Base-by-base conservation (phyloP, 1,140 invertebrate species). In the Drepana arcuata region DNA sequence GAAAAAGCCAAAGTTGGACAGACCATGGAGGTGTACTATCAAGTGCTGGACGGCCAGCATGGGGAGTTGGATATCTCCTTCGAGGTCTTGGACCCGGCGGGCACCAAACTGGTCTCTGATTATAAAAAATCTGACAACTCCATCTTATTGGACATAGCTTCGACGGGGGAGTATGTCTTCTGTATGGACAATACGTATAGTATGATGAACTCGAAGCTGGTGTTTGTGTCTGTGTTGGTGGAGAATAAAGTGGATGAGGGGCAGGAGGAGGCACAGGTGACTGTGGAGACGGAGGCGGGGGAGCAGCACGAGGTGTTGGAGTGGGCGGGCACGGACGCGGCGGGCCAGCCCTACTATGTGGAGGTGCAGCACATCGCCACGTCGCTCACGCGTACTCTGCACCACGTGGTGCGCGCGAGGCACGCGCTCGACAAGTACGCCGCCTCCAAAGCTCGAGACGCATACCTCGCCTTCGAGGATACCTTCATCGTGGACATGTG, bases 141-240 rank as follows among this genome's bases (percentile, higher is more conserved):
- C 34, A 56, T 78, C 23, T 68, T 82, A 31, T 58, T 70, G 46
- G 66, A 78, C 5, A 33, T 82, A 26, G 45, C 51, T 38, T 36
- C 54, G 9, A 83, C 85, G 28, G 93, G 92, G 7, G 90, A 92
- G 46, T 93, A 91, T 66, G 87, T 87, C 25, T 87, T 94, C 45
- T 95, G 93, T 62, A 90, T 94, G 69, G 93, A 95, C 61, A 95
- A 95, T 56, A 87, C 86, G 1, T 92, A 91, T 58, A 93, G 92
- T 63, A 70, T 87, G 24, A 90, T 92, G 63, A 91, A 90, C 47
- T 85, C 85, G 0, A 95, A 95, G 79, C 86, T 91, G 2, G 90
- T 95, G 0, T 94, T 91, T 61, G 90, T 95, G 57, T 92, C 93
- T 62, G 66, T 94, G 1, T 83, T 89, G 25, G 83, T 92, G 28